phyloP scores from a whole-genome alignment of 2,797 vertebrate species.

The Melanotaenia parkinsoni region DNA sequence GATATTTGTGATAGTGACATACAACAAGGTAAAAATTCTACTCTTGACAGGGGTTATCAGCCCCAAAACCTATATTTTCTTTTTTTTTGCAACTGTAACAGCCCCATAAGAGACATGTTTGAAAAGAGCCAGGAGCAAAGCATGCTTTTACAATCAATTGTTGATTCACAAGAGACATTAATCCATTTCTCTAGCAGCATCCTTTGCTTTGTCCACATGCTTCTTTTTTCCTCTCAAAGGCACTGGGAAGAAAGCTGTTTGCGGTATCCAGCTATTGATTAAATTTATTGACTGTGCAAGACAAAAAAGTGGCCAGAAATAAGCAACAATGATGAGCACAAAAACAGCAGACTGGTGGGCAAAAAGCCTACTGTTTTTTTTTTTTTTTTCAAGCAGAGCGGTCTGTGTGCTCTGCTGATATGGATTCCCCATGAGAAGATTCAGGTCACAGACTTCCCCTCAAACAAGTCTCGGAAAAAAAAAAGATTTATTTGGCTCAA shows the following conservation, averaged over 20 bases:
- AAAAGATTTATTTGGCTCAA: conserved; percentile 43
- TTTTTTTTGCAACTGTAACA: conserved; percentile 14
- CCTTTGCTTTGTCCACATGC: conserved; percentile 15
- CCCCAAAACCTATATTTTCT: conserved; percentile 16
- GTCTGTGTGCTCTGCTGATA: conserved; percentile 73
- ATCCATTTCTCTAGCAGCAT: conserved; percentile 28
- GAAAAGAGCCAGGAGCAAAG: conserved; percentile 35
- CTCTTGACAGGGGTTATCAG: conserved; percentile 46
- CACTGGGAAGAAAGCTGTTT: conserved; percentile 31
- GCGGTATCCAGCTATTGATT: conserved; percentile 40
- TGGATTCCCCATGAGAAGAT: conserved; percentile 66
- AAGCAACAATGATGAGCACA: conserved; percentile 46
- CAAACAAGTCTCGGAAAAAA: conserved; percentile 43
- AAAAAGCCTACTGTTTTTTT: conserved; percentile 24
- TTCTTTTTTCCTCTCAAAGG: conserved; percentile 44
- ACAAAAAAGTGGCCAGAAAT: conserved; percentile 47
- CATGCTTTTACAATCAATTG: conserved; percentile 45
- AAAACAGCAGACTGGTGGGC: conserved; percentile 35
- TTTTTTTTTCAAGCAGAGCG: conserved; percentile 23
- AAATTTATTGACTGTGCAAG: conserved; percentile 53
- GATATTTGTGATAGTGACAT: conserved; percentile 20
- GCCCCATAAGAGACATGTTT: conserved; percentile 26
- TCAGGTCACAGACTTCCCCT: conserved; percentile 67
- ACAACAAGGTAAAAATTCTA: conserved; percentile 32
- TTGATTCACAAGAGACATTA: conserved; percentile 33